Evolutionary conservation across 92 coral and sea anemone genomes (phyloP).

Genomic region (Palythoa grandis): DNA sequence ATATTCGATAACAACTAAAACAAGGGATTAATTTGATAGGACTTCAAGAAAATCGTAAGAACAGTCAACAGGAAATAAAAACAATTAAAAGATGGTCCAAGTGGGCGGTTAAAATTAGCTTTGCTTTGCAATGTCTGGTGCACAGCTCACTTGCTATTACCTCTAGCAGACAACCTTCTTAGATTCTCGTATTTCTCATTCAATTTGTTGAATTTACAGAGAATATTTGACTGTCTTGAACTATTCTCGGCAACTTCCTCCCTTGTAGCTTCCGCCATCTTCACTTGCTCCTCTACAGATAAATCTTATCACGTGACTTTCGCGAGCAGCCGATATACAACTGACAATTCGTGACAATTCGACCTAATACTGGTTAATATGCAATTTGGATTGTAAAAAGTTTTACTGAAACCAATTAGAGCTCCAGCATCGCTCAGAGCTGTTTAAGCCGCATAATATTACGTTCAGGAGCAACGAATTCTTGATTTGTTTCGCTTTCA

Average conservation of each 20-base stretch:
- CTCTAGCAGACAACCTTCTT: slow-evolving; percentile 72
- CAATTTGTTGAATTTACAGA: slow-evolving; percentile 47
- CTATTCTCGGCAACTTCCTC: slow-evolving; percentile 35
- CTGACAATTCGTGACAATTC: no score
- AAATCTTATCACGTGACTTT: background rate
- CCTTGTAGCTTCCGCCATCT: background rate
- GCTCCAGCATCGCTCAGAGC: no score
- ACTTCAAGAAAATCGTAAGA: background rate
- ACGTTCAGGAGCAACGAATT: no score
- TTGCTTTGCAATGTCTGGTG: background rate
- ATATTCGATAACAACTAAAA: slow-evolving; percentile 83
- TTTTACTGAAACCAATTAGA: no score
- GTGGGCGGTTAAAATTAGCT: background rate
- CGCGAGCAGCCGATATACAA: background rate
- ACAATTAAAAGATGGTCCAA: background rate
- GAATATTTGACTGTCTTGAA: slow-evolving; percentile 20
- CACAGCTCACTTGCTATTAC: slow-evolving; percentile 36
- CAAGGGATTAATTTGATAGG: background rate
- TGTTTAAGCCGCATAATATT: no score
- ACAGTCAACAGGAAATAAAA: background rate
- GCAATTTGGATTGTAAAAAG: no score
- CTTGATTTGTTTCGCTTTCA: no score
- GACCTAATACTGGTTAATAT: no score
- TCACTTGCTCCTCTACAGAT: background rate
- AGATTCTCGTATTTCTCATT: slow-evolving; percentile 72